These are phyloP conservation scores for Aphelenchoides bicaudatus DNA, from an alignment of 2,888 invertebrate genomes.

Conservation along the genomic window DNA sequence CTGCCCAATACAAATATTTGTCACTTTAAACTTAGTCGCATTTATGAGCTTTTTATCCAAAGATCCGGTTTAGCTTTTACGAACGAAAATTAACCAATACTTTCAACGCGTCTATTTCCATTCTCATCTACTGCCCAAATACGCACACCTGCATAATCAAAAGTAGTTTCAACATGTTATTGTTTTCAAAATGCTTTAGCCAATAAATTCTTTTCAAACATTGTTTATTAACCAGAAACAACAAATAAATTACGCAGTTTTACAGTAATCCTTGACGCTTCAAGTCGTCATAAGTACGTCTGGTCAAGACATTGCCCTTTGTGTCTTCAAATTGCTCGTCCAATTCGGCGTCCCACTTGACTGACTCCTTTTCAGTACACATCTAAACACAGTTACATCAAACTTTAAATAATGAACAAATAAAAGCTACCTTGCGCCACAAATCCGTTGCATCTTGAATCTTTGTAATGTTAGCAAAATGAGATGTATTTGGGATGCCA, in stretches of 20 bases:
- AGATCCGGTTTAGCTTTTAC: neutral
- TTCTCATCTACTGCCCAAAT: no score
- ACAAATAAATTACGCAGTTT: constrained; percentile 17
- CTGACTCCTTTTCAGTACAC: neutral
- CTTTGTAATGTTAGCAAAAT: constrained; percentile 98
- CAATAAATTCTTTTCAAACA: constrained; percentile 3
- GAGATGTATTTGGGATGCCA: constrained; percentile 98
- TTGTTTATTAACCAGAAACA: neutral
- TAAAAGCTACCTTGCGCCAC: constrained; percentile 94
- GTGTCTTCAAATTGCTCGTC: constrained; percentile 97
- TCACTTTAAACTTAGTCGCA: neutral
- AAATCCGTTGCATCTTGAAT: constrained; percentile 67
- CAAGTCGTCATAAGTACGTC: constrained; percentile 95
- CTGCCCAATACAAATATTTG: neutral
- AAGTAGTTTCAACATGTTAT: neutral
- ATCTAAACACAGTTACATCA: no score
- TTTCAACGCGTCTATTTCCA: neutral
- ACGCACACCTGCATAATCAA: neutral
- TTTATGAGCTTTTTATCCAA: neutral
- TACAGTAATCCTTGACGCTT: constrained; percentile 93
- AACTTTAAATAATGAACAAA: no score
- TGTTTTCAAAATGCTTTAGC: neutral
- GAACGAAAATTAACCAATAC: neutral
- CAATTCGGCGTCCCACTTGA: constrained; percentile 64
- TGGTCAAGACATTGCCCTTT: constrained; percentile 93